These are phyloP conservation scores for Hydrozoanthus tunicans DNA, from an alignment of 64 coral and sea anemone genomes.

Conservation along the genomic window DNA sequence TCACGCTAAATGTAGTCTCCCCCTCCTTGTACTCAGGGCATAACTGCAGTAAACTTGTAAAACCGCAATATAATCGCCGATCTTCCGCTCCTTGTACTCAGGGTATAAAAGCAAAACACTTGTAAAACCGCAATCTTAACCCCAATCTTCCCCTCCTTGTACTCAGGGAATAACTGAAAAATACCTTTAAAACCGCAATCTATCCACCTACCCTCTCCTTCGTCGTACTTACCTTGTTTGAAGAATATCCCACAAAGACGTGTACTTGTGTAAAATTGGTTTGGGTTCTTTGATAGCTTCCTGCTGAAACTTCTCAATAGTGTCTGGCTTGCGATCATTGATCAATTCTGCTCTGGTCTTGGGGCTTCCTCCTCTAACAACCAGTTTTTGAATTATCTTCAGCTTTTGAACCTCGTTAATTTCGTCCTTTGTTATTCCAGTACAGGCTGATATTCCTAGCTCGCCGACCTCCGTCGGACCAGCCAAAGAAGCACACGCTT, in stretches of 20 bases:
- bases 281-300: background rate
- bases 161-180: too few relatives aligned
- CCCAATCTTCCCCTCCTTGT: too few relatives aligned
- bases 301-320: background rate
- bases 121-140: too few relatives aligned
- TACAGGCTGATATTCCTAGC: slow-evolving; percentile 3
- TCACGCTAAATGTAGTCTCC: too few relatives aligned
- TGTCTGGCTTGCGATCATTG: background rate
- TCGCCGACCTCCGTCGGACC: background rate
- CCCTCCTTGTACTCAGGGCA: too few relatives aligned
- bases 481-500: slow-evolving; percentile 22
- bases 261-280: slow-evolving; percentile 9
- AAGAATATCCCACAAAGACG: slow-evolving; percentile 23
- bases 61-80: too few relatives aligned
- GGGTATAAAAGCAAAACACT: too few relatives aligned
- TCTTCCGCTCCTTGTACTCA: too few relatives aligned
- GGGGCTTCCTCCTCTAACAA: slow-evolving; percentile 8
- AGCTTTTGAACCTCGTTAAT: background rate
- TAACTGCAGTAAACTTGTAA: too few relatives aligned
- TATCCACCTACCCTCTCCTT: too few relatives aligned
- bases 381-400: background rate
- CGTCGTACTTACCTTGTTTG: background rate
- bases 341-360: slow-evolving; percentile 1
- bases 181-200: too few relatives aligned
- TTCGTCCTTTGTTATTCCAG: slow-evolving; percentile 3